Evolutionary conservation across 1,140 invertebrate genomes (phyloP).

Genomic region (Tyrophagus putrescentiae): DNA sequence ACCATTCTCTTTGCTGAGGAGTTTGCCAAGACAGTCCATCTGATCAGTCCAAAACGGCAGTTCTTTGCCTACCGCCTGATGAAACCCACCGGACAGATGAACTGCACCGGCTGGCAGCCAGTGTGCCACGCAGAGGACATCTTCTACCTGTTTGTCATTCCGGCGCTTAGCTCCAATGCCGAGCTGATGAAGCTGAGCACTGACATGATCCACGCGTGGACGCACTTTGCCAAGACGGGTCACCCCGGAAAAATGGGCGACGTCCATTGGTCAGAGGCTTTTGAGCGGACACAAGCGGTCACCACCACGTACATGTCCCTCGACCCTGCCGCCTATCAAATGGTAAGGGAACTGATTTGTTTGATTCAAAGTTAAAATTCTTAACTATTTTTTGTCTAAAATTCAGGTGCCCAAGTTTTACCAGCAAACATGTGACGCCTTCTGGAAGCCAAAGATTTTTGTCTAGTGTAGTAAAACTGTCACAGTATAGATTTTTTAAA

Average conservation of each 20-base stretch:
- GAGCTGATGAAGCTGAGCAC: conserved; percentile 22
- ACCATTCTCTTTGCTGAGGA: neutral
- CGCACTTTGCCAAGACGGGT: conserved; percentile 24
- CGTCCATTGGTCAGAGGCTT: neutral
- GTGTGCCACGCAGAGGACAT: neutral
- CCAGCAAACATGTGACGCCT: neutral
- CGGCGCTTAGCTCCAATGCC: conserved; percentile 15
- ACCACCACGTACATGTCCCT: neutral
- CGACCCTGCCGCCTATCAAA: neutral
- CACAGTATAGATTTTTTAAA: too few species aligned
- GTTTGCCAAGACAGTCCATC: neutral
- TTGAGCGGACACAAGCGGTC: neutral
- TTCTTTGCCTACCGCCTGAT: neutral
- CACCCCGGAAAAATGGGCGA: neutral
- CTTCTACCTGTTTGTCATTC: neutral
- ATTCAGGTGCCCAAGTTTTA: neutral
- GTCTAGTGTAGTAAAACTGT: neutral
- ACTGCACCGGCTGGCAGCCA: neutral
- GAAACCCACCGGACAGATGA: neutral
- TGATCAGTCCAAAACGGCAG: neutral
- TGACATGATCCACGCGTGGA: conserved; percentile 26
- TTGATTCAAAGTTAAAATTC: too few species aligned
- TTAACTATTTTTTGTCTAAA: too few species aligned
- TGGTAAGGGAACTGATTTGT: too few species aligned
- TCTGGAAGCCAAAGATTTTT: neutral